These are phyloP conservation scores for Epinephelus fuscoguttatus DNA, from an alignment of 2,113 vertebrate species.

Conservation along the genomic window DNA sequence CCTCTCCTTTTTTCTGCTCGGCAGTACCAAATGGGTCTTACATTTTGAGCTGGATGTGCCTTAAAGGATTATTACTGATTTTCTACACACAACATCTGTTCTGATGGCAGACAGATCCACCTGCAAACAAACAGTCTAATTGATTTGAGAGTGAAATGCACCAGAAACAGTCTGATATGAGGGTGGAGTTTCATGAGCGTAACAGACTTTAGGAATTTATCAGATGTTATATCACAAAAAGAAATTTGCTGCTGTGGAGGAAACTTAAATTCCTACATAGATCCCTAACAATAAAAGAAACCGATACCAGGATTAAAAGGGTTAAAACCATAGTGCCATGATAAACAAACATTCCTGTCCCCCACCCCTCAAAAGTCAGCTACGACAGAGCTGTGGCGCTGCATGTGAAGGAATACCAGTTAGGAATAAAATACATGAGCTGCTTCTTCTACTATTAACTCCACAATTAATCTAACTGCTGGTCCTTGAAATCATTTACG, in stretches of 20 bases:
- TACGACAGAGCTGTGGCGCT: not conserved
- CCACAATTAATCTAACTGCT: slow-evolving; percentile 23
- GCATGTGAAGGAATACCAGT: not conserved
- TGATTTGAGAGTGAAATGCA: slow-evolving; percentile 46
- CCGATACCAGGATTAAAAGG: slow-evolving; percentile 32
- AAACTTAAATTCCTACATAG: slow-evolving; percentile 31
- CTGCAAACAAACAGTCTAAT: slow-evolving; percentile 45
- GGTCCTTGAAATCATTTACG: slow-evolving; percentile 34
- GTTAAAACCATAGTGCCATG: slow-evolving; percentile 61
- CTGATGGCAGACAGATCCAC: slow-evolving; percentile 65
- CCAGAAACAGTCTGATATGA: slow-evolving; percentile 9
- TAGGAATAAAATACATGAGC: not conserved
- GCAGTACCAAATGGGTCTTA: slow-evolving; percentile 76
- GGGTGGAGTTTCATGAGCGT: slow-evolving; percentile 12
- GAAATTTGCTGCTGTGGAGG: not conserved
- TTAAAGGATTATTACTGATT: slow-evolving; percentile 81
- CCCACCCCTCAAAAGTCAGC: not conserved
- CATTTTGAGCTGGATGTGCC: slow-evolving; percentile 84
- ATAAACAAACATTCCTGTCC: slow-evolving; percentile 35
- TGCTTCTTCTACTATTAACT: slow-evolving; percentile 25
- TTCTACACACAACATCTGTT: slow-evolving; percentile 66
- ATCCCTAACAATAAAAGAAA: slow-evolving; percentile 16
- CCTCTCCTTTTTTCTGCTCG: slow-evolving; percentile 69
- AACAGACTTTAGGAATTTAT: slow-evolving; percentile 10
- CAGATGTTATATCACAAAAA: slow-evolving; percentile 22